Base-by-base conservation (phyloP, 2,113 vertebrate species). In the Protomyctophum bolini region DNA sequence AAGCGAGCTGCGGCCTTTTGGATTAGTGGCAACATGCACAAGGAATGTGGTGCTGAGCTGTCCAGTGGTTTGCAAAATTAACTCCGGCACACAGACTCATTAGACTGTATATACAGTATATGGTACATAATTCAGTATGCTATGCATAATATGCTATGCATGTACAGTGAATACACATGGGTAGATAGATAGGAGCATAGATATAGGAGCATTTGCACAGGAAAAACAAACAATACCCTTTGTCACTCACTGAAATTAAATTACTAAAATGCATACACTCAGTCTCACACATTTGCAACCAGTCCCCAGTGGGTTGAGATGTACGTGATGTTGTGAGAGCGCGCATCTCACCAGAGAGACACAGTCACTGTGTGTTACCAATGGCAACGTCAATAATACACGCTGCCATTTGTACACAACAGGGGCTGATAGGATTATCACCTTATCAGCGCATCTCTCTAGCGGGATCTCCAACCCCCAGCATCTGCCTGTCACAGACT, bases 311-410 rank as follows among this genome's bases (percentile, higher is more conserved):
- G 62, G 8, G 62, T 15, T 41, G 58, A 51, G 47, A 63, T 63
- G 49, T 28, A 11, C 11, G 7, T 10, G 58, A 7, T 8, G 60
- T 41, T 12, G n/a, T 8, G 60, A 14, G 0, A 33, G 58, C 6
- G 21, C 21, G 21, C 21, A 21, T 21, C 21, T 21, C 21, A 21
- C 21, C n/a, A 47, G 11, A 60, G 6, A 60, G 58, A 2, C 33
- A 50, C 60, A 41, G n/a, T 12, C 8, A 29, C 33, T 10, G 6
- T 63, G 45, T 64, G 54, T 66, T 58, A 11, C 63, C 70, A 50
- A 70, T 50, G 10, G 63, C 33, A 72, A 54, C 49, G 33, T 33
- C 50, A 47, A 55, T 55, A 64, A 55, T 55, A 64, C 63, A 66
- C 54, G 47, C 33, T 66, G 57, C 5, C 58, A 68, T 81, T 50